A percentile compares a stretch with the other conserved stretches of the same genome.
Conservation (phyloP, 2,113 vertebrate species). For the Cavia porcellus region DNA sequence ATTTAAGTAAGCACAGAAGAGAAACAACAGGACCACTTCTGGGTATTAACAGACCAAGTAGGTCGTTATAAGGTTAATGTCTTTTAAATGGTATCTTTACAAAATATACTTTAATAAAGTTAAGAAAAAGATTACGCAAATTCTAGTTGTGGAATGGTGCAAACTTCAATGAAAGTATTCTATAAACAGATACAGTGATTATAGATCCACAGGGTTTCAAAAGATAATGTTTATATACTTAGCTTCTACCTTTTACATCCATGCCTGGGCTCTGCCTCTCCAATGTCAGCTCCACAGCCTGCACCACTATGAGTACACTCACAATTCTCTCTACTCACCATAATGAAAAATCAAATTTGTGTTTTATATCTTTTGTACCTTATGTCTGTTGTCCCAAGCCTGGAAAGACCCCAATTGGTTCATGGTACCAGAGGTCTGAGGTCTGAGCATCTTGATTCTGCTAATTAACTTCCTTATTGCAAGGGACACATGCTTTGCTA, state of each 20-base stretch:
- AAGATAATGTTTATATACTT: not conserved
- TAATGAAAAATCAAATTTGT: not conserved
- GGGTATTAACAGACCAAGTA: not conserved
- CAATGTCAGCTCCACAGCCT: not conserved
- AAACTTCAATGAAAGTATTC: conserved; percentile 32
- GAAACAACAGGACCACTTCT: not conserved
- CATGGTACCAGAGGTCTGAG: not conserved
- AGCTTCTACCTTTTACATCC: not conserved
- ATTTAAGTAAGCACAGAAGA: not conserved
- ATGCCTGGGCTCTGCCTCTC: not conserved
- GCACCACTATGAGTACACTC: no score
- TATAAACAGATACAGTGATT: not conserved
- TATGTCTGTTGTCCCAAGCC: not conserved
- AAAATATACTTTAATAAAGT: conserved; percentile 21
- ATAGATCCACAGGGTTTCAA: not conserved
- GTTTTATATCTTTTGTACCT: not conserved
- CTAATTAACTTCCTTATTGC: not conserved
- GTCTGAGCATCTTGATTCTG: not conserved
- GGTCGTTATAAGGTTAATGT: not conserved
- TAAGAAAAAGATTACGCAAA: conserved; percentile 13
- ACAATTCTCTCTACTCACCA: not conserved
- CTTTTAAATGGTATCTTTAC: conserved; percentile 19
- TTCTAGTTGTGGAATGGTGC: not conserved
- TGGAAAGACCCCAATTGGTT: not conserved
- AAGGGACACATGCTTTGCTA: not conserved